Evolutionary conservation across 2,797 vertebrate genomes (phyloP).

Genomic region (Synaphobranchus kaupii): DNA sequence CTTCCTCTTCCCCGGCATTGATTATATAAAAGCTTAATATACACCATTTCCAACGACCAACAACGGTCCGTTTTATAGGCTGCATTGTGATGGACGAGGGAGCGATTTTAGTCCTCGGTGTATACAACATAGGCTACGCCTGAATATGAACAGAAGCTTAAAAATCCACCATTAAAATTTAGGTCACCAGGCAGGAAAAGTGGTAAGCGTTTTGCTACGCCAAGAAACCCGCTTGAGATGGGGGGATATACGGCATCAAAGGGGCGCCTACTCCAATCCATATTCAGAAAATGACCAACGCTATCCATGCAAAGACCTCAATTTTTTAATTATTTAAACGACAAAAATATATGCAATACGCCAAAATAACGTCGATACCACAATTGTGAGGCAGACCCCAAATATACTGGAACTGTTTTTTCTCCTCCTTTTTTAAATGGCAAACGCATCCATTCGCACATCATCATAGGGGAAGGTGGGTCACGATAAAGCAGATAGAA

Average conservation of each 20-base stretch:
- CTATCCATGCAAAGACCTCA: background rate
- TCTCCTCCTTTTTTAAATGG: background rate
- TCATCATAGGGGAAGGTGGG: slow-evolving; percentile 34
- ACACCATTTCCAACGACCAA: slow-evolving; percentile 13
- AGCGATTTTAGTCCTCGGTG: slow-evolving; percentile 31
- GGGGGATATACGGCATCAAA: slow-evolving; percentile 51
- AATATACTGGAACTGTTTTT: background rate
- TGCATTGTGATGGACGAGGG: slow-evolving; percentile 20
- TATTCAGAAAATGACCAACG: slow-evolving; percentile 31
- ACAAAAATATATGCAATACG: background rate
- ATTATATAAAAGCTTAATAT: slow-evolving; percentile 35
- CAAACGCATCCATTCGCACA: slow-evolving; percentile 30
- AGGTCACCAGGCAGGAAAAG: slow-evolving; percentile 56
- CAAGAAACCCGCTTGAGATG: slow-evolving; percentile 42
- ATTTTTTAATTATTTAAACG: background rate
- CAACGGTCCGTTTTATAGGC: slow-evolving; percentile 16
- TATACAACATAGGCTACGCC: slow-evolving; percentile 35
- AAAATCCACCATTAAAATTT: slow-evolving; percentile 54
- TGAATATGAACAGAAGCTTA: slow-evolving; percentile 41
- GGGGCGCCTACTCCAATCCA: slow-evolving; percentile 51
- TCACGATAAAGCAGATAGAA: slow-evolving; percentile 52
- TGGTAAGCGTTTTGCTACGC: slow-evolving; percentile 43
- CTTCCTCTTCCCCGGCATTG: slow-evolving; percentile 26
- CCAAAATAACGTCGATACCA: background rate
- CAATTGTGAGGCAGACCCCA: background rate